Conservation (phyloP, 2,888 invertebrate species). For the Agriotes lineatus region DNA sequence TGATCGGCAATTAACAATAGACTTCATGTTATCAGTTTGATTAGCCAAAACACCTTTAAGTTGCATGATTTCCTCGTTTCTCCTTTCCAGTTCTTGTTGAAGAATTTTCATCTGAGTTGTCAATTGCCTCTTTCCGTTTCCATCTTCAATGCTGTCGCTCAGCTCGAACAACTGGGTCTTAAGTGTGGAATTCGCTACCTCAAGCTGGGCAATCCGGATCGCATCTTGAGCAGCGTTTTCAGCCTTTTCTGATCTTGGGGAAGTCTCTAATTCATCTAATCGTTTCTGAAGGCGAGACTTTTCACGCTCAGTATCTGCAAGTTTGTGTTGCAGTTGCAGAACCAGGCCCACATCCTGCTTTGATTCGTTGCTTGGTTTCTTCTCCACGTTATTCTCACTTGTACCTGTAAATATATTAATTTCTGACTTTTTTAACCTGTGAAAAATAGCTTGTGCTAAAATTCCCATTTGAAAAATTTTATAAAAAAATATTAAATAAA, state of each 20-base stretch:
- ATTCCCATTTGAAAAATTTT: no score
- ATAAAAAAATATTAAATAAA: no score
- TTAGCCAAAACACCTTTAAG: conserved; percentile 88
- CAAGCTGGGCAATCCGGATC: conserved; percentile 82
- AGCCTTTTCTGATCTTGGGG: conserved; percentile 62
- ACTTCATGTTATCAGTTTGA: conserved; percentile 74
- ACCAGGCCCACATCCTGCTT: conserved; percentile 77
- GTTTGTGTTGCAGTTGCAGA: conserved; percentile 81
- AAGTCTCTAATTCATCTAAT: conserved; percentile 67
- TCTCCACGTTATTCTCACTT: conserved; percentile 10
- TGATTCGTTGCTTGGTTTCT: conserved; percentile 55
- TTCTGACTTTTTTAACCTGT: no score
- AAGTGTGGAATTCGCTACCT: conserved; percentile 88
- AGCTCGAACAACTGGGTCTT: conserved; percentile 81
- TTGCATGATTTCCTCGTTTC: conserved; percentile 92
- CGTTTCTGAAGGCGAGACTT: conserved; percentile 79
- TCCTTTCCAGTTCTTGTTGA: conserved; percentile 86
- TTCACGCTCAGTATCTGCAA: conserved; percentile 78
- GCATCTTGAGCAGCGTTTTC: conserved; percentile 68
- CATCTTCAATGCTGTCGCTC: conserved; percentile 76
- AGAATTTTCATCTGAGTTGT: conserved; percentile 83
- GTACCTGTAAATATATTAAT: neutral
- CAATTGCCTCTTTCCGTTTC: conserved; percentile 69
- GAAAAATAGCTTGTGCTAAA: no score
- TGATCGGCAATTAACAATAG: conserved; percentile 71